Conservation (phyloP, 2,113 vertebrate species). For the Trogon surrucura region DNA sequence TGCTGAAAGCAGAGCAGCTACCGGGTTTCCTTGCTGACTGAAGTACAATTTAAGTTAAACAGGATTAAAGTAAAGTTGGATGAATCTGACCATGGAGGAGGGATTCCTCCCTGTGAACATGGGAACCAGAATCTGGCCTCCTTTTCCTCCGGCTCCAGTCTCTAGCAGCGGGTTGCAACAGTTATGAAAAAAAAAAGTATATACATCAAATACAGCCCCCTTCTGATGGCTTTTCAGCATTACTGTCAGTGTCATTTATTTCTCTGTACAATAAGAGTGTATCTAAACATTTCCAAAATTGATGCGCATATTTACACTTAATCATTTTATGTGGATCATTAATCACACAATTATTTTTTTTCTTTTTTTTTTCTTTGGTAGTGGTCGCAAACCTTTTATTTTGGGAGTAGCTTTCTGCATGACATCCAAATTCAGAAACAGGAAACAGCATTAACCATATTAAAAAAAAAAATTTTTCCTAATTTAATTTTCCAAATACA, state of each 20-base stretch:
- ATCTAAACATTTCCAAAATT: slow-evolving; percentile 23
- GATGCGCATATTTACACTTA: neutral
- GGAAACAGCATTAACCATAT: slow-evolving; percentile 30
- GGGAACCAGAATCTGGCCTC: neutral
- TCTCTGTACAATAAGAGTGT: neutral
- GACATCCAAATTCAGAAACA: slow-evolving; percentile 37
- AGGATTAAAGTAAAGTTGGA: neutral
- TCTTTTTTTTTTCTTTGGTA: neutral
- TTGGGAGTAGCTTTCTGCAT: slow-evolving; percentile 17
- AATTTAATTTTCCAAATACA: slow-evolving; percentile 35
- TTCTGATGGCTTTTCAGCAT: slow-evolving; percentile 42
- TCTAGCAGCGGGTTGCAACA: slow-evolving; percentile 30
- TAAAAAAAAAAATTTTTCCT: slow-evolving; percentile 58
- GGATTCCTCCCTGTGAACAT: neutral
- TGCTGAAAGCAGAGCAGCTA: neutral
- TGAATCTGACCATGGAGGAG: neutral
- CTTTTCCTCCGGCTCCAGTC: neutral
- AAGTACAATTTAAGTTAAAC: neutral
- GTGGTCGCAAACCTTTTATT: neutral
- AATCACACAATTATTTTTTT: neutral
- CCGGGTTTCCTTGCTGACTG: neutral
- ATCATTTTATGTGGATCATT: slow-evolving; percentile 21
- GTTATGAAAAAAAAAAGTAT: slow-evolving; percentile 20
- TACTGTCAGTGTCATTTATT: slow-evolving; percentile 1
- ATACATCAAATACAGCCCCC: neutral